Evolutionary conservation across 1,140 invertebrate species (phyloP).

Genomic region (Macrobrachium rosenbergii): DNA sequence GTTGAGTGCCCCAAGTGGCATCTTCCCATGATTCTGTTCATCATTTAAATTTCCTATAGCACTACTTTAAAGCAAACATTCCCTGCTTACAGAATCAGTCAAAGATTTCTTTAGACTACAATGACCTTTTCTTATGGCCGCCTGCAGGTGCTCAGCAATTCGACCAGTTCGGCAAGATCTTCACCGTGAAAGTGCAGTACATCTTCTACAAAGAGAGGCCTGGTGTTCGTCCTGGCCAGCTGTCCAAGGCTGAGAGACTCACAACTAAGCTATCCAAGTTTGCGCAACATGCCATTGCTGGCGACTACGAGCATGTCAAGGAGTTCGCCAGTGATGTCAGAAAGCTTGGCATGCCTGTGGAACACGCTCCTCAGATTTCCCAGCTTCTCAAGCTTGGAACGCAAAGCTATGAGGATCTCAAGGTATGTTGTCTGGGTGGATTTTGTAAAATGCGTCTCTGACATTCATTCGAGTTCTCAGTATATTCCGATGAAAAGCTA

Average conservation of each 20-base stretch:
- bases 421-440: conserved; percentile 69
- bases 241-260: conserved; percentile 91
- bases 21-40: no score
- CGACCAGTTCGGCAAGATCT: conserved; percentile 99
- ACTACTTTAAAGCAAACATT: no score
- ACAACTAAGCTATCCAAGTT: conserved; percentile 94
- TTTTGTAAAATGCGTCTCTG: no score
- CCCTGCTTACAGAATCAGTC: no score
- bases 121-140: not conserved
- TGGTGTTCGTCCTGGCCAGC: conserved; percentile 95
- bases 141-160: conserved; percentile 90
- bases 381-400: conserved; percentile 97
- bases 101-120: not conserved
- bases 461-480: no score
- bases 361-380: conserved; percentile 96
- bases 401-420: conserved; percentile 89
- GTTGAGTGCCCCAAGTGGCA: no score
- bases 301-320: conserved; percentile 91
- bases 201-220: conserved; percentile 98
- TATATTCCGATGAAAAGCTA: no score
- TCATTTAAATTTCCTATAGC: no score
- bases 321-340: conserved; percentile 92
- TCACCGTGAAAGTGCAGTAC: conserved; percentile 98
- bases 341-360: conserved; percentile 94
- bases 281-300: conserved; percentile 93